These are phyloP conservation scores for Cosmopolites sordidus DNA, from an alignment of 2,888 invertebrate species.

Conservation along the genomic window DNA sequence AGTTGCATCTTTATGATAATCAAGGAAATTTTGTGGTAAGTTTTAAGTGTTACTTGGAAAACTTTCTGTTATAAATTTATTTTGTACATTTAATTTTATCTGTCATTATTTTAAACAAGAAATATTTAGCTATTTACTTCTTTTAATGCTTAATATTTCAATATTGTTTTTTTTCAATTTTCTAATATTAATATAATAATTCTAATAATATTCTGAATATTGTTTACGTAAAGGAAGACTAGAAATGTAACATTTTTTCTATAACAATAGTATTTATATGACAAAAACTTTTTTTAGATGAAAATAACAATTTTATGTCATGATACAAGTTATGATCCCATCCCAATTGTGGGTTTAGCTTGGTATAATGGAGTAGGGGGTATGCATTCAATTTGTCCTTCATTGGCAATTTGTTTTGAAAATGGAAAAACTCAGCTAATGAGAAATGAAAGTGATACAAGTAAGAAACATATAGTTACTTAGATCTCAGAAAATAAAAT, in stretches of 20 bases:
- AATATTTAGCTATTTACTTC: no score
- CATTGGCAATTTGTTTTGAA: slow-evolving; percentile 82
- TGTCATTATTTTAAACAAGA: no score
- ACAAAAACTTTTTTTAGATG: slow-evolving; percentile 65
- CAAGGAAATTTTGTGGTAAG: slow-evolving; percentile 74
- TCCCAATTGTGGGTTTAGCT: slow-evolving; percentile 70
- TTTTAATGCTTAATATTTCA: no score
- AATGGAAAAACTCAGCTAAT: slow-evolving; percentile 85
- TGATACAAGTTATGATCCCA: slow-evolving; percentile 35
- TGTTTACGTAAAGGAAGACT: no score
- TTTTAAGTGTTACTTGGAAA: no score
- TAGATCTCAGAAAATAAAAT: slow-evolving; percentile 13
- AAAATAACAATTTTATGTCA: slow-evolving; percentile 65
- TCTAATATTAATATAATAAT: no score
- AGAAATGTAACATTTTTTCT: no score
- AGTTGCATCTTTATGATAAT: slow-evolving; percentile 92
- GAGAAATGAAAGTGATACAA: slow-evolving; percentile 83
- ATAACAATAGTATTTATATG: no score
- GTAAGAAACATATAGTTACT: slow-evolving; percentile 46
- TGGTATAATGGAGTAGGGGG: slow-evolving; percentile 84
- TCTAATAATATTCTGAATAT: no score
- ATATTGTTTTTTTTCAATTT: no score
- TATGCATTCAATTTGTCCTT: slow-evolving; percentile 64
- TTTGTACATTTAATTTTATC: no score
- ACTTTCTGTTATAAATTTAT: no score